These are phyloP conservation scores for Bufo bufo DNA, from an alignment of 2,113 vertebrate species.

Conservation along the genomic window DNA sequence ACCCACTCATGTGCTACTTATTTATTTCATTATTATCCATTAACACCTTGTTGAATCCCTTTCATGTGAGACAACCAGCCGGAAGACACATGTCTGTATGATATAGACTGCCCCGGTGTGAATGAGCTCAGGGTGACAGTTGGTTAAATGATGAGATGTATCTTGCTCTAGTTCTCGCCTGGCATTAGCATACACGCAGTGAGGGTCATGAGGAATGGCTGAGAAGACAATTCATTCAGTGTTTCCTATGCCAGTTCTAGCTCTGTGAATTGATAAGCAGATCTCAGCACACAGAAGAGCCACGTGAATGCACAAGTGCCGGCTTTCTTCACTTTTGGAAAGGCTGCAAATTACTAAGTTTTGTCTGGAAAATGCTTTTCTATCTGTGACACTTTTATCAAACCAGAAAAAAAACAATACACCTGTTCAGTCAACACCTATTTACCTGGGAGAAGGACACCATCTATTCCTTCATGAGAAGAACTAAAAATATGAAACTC, in stretches of 20 bases:
- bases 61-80: neutral
- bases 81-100: neutral
- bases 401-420: neutral
- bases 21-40: neutral
- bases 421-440: neutral
- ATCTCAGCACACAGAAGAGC: neutral
- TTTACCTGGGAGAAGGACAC: too few species aligned
- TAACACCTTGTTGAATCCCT: neutral
- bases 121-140: neutral
- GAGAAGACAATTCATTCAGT: constrained; percentile 39
- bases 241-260: constrained; percentile 38
- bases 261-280: constrained; percentile 25
- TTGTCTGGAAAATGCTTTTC: neutral
- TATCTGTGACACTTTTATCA: neutral
- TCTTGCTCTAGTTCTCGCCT: neutral
- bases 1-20: neutral
- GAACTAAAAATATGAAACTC: too few species aligned
- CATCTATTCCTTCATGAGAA: too few species aligned
- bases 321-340: constrained; percentile 22
- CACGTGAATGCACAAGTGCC: constrained; percentile 27
- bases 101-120: neutral
- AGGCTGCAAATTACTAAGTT: neutral
- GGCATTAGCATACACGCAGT: constrained; percentile 31
- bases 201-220: neutral
- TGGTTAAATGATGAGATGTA: constrained; percentile 27